Base-by-base conservation (phyloP, 2,797 vertebrate species). In the Clangula hyemalis region DNA sequence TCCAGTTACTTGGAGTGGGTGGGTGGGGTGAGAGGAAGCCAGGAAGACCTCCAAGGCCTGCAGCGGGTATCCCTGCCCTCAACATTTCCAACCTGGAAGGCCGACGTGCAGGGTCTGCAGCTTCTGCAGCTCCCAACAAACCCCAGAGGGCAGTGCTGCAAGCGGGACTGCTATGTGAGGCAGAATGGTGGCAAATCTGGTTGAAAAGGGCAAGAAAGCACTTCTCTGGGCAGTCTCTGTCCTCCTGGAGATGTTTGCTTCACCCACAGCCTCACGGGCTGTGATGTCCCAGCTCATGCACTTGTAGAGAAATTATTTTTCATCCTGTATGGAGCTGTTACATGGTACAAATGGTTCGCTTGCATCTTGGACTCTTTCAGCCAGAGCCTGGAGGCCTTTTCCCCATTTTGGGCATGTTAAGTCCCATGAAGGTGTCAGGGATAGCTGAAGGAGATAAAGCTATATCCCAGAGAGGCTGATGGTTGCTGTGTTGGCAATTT, bases 161-260 rank as follows among this genome's bases (percentile, higher is more conserved):
- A 51, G 49, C 24, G 13, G 49, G 49, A 25, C 49, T 25, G 49
- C 49, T 24, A 25, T 25, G 22, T 25, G 24, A 51, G 49, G 24
- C 49, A 51, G 24, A 25, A 51, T 1, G 24, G 4, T 51, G 49
- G 49, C 8, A 51, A 51, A 51, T 51, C 24, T 51, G 49, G 49
- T 51, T 25, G 4, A 51, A 51, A 51, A 51, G 49, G 24, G 49
- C 49, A 51, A 25, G 49, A 14, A 53, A 53, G 74, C 9, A 1
- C 88, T 95, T 60, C 47, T 51, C 60, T 45, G 71, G 64, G 53
- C 15, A 8, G 70, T 87, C 68, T 92, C 68, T 87, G 41, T 81
- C 71, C 58, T 69, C 74, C 77, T 76, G 69, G 74, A 94, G 75
- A 91, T 68, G 43, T 87, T 89, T 93, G 81, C 72, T 89, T 91